Evolutionary conservation across 2,888 invertebrate genomes (phyloP).

Genomic region (Linnaemya vulpina): DNA sequence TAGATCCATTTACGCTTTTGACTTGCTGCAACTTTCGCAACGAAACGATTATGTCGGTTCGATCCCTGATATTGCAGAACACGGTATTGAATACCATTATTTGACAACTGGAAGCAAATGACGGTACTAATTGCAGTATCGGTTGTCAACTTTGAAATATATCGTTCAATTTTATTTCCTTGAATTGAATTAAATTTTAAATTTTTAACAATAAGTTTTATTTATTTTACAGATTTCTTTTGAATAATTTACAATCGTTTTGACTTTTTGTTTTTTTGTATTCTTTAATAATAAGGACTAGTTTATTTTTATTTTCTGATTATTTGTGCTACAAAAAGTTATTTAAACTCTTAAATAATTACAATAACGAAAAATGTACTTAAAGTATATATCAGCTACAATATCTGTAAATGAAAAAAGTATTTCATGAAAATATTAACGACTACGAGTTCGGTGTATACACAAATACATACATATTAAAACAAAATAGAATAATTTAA

Average conservation of each 20-base stretch:
- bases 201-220: conserved; percentile 56
- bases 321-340: conserved; percentile 55
- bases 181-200: background rate
- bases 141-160: too few species aligned
- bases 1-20: too few species aligned
- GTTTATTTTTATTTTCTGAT: conserved; percentile 60
- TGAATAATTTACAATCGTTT: conserved; percentile 59
- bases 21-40: too few species aligned
- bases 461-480: conserved; percentile 5
- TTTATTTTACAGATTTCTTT: conserved; percentile 43
- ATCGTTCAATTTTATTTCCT: background rate
- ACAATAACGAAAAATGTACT: conserved; percentile 49
- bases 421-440: background rate
- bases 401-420: conserved; percentile 27
- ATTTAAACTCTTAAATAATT: conserved; percentile 50
- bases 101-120: too few species aligned
- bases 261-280: conserved; percentile 9
- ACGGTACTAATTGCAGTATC: too few species aligned
- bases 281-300: conserved; percentile 69
- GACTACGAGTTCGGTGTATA: conserved; percentile 32
- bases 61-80: too few species aligned
- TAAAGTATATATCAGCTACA: conserved; percentile 37
- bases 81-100: too few species aligned
- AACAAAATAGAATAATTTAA: conserved; percentile 33
- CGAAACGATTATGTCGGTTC: too few species aligned